These are phyloP conservation scores for Achatina immaculata DNA, from an alignment of 1,140 invertebrate species.

Conservation along the genomic window DNA sequence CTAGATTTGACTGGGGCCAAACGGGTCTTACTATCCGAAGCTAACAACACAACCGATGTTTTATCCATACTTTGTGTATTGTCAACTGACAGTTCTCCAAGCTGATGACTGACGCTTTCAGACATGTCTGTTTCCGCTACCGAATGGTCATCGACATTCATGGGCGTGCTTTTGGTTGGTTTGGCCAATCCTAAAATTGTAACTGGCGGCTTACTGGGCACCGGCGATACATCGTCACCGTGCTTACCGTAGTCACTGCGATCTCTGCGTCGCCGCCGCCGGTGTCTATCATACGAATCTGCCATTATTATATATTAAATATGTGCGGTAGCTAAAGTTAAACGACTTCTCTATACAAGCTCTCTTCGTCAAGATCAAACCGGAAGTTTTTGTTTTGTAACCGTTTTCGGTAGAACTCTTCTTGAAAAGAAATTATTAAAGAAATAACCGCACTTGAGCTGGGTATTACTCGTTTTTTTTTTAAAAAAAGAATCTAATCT, in stretches of 20 bases:
- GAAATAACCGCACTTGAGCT: too few relatives aligned
- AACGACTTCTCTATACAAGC: too few relatives aligned
- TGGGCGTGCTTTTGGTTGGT: slow-evolving; percentile 1
- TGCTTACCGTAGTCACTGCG: neutral
- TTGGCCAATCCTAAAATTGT: slow-evolving; percentile 35
- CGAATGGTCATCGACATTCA: neutral
- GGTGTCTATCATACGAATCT: slow-evolving; percentile 26
- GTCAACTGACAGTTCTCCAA: neutral
- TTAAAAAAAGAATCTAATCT: too few relatives aligned
- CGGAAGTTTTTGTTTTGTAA: too few relatives aligned
- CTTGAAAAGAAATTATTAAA: too few relatives aligned
- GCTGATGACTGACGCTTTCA: neutral
- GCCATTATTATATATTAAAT: slow-evolving; percentile 7
- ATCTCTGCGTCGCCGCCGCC: slow-evolving; percentile 21
- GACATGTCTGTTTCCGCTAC: neutral
- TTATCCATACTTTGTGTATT: slow-evolving; percentile 6
- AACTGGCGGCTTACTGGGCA: slow-evolving; percentile 28
- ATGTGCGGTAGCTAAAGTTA: too few relatives aligned
- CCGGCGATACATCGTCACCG: slow-evolving; percentile 25
- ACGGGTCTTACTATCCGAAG: neutral
- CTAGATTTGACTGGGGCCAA: neutral
- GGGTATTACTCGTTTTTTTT: too few relatives aligned
- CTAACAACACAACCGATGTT: neutral
- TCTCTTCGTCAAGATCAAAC: too few relatives aligned
- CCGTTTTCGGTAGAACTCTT: too few relatives aligned